These are phyloP conservation scores for Chaetogeoica ovagalla DNA, from an alignment of 2,888 invertebrate genomes.

Conservation along the genomic window DNA sequence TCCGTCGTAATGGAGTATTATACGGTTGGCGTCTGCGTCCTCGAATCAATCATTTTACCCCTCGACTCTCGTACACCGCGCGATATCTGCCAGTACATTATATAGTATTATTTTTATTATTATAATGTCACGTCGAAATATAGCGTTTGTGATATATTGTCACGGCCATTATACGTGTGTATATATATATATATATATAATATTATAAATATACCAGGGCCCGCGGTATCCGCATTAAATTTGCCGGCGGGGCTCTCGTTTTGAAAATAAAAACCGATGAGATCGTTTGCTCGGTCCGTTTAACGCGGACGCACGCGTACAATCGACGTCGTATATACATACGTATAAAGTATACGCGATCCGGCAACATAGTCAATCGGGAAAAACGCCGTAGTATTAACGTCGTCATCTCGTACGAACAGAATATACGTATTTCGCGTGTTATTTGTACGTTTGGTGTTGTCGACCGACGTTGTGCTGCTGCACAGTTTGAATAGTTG, in stretches of 20 bases:
- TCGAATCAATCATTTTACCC: slow-evolving; percentile 50
- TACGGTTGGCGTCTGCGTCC: slow-evolving; percentile 43
- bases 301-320: slow-evolving; percentile 5
- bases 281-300: slow-evolving; percentile 40
- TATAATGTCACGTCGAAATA: slow-evolving; percentile 50
- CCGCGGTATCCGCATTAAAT: slow-evolving; percentile 26
- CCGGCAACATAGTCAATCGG: slow-evolving; percentile 10
- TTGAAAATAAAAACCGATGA: slow-evolving; percentile 20
- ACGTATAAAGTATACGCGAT: background rate
- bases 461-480: too few species aligned
- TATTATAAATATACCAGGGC: background rate
- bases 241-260: background rate
- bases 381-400: background rate
- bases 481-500: too few species aligned
- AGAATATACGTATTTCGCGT: too few species aligned
- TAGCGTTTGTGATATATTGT: slow-evolving; percentile 48
- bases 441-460: too few species aligned
- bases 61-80: background rate
- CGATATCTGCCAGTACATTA: slow-evolving; percentile 35
- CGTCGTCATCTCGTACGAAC: too few species aligned
- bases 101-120: slow-evolving; percentile 37
- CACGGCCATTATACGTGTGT: slow-evolving; percentile 12
- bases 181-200: too few species aligned
- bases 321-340: too few species aligned
- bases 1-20: slow-evolving; percentile 53